Evolutionary conservation across 2,113 vertebrate species (phyloP), one percentile per base, ranked within the genome.

Genomic region (Nematolebias whitei): DNA sequence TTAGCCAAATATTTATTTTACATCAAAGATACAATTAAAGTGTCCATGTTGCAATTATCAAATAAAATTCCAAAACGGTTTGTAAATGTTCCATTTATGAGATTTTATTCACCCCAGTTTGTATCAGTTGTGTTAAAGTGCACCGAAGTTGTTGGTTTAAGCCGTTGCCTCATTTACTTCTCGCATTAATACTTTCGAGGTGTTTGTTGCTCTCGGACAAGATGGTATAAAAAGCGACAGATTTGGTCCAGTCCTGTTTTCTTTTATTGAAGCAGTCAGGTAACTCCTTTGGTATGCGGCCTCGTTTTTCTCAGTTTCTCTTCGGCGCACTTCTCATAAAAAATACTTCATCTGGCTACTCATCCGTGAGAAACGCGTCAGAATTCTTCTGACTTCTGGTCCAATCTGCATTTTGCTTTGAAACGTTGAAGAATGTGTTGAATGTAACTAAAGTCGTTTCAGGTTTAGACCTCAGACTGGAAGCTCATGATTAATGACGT

Each of bases 401-500:
- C 18, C 18, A 8, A 45, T 14, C 41, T 29, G 3, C 14, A 15
- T 41, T 41, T 41, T 45, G 43, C 18, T 45, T 45, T 6, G 9
- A 10, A n/a, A 20, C 2, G n/a, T 12, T 44, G 9, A 47, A 35
- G 7, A 26, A 16, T 16, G 49, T 51, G 49, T 51, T 51, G 23
- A 29, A 26, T 50, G 29, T 35, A n/a, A 18, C 16, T 29, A 53
- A 38, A 54, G 18, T 29, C 16, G 16, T 20, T 2, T 1, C 52
- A 55, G 20, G 2, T n/a, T 52, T 15, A 55, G 13, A 23, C 20
- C n/a, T 24, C 16, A 38, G 18, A 38, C 73, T 68, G 29, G 41
- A 39, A 39, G 58, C 68, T 67, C 49, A 43, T 64, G 72, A 79
- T 73, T 76, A 71, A 71, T 72, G 76, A 76, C 69, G 53, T 19